phyloP scores from a whole-genome alignment of 2,797 vertebrate species.

The Setipinna tenuifilis region DNA sequence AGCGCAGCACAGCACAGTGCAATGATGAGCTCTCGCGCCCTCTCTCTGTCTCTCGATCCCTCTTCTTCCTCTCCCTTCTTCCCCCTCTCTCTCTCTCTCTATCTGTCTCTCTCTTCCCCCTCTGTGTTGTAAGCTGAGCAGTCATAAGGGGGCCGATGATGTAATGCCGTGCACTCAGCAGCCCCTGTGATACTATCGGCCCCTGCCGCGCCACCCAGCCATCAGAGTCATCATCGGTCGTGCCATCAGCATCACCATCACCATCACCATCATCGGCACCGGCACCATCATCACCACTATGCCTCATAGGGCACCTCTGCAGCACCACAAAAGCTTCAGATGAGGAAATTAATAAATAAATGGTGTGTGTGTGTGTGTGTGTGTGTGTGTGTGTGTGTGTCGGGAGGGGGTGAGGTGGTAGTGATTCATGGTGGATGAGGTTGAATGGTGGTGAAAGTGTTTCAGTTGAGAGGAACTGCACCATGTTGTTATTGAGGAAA shows the following conservation, averaged over 20 bases:
- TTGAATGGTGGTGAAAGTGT: slow-evolving; percentile 15
- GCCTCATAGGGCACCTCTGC: slow-evolving; percentile 3
- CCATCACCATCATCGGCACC: slow-evolving; percentile 28
- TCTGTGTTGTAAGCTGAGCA: slow-evolving; percentile 48
- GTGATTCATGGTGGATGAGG: slow-evolving; percentile 18
- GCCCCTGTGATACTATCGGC: slow-evolving; percentile 66
- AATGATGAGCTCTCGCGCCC: slow-evolving; percentile 24
- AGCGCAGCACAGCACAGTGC: slow-evolving; percentile 44
- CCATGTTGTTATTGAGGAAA: slow-evolving; percentile 19
- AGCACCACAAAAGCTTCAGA: slow-evolving; percentile 11
- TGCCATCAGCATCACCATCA: slow-evolving; percentile 26
- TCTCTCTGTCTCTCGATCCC: slow-evolving; percentile 26
- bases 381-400: not conserved
- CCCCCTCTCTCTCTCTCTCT: slow-evolving; percentile 33
- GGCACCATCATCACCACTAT: slow-evolving; percentile 32
- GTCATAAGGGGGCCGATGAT: slow-evolving; percentile 64
- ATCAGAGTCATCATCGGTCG: slow-evolving; percentile 42
- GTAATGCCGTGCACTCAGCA: slow-evolving; percentile 72
- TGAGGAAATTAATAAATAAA: slow-evolving; percentile 27
- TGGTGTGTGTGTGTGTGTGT: slow-evolving; percentile 51
- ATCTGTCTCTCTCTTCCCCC: slow-evolving; percentile 12
- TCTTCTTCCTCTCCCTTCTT: slow-evolving; percentile 33
- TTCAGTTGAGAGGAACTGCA: not conserved
- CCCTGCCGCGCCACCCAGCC: slow-evolving; percentile 44
- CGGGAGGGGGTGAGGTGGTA: not conserved